Evolutionary conservation across 2,113 vertebrate species (phyloP).

Genomic region (Nycticorax nycticorax): DNA sequence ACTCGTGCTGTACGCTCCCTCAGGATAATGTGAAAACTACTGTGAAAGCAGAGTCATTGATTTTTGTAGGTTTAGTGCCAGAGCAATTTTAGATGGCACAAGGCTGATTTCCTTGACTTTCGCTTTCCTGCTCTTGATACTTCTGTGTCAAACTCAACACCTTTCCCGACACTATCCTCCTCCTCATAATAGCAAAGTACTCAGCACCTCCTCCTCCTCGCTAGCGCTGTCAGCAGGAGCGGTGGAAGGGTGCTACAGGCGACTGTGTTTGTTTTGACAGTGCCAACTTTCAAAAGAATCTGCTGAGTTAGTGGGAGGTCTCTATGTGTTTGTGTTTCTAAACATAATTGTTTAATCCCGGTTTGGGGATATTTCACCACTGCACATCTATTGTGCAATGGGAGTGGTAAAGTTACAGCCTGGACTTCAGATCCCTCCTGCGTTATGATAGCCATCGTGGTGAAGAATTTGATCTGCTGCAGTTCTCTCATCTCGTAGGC

Average conservation of each 20-base stretch:
- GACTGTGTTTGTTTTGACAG: constrained; percentile 60
- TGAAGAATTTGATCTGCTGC: neutral
- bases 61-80: constrained; percentile 56
- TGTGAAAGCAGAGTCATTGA: constrained; percentile 57
- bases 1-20: constrained; percentile 5
- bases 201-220: constrained; percentile 67
- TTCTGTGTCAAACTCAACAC: constrained; percentile 69
- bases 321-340: constrained; percentile 20
- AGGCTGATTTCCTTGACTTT: constrained; percentile 61
- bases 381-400: neutral
- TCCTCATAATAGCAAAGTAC: constrained; percentile 66
- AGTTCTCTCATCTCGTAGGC: neutral
- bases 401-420: neutral
- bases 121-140: constrained; percentile 47
- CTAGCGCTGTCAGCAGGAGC: constrained; percentile 64
- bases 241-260: constrained; percentile 52
- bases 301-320: constrained; percentile 45
- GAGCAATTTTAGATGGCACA: constrained; percentile 62
- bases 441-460: neutral
- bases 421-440: neutral
- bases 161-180: constrained; percentile 65
- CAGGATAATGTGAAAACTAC: constrained; percentile 57
- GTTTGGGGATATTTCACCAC: neutral
- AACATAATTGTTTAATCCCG: constrained; percentile 2
- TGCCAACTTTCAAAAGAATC: constrained; percentile 61